Conservation (phyloP, 2,888 invertebrate genomes). For the Stictocephala bisonia region DNA sequence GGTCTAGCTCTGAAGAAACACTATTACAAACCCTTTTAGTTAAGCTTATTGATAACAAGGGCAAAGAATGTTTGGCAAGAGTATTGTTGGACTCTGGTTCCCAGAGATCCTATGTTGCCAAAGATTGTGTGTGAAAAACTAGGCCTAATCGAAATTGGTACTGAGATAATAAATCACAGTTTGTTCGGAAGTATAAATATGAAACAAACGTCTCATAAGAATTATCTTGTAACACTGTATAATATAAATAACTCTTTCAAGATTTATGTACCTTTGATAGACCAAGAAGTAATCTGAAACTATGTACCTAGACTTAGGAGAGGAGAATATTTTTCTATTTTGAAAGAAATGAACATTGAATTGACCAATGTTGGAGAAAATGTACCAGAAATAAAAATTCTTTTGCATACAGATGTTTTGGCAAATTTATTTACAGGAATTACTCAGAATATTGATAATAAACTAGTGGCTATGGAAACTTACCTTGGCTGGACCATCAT, state of each 20-base stretch:
- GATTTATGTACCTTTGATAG: not conserved
- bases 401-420: not conserved
- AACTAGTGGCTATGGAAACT: conserved; percentile 2
- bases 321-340: no score
- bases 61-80: not conserved
- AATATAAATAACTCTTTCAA: no score
- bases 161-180: conserved; percentile 5
- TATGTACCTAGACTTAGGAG: conserved; percentile 2
- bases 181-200: conserved; percentile 7
- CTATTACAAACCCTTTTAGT: conserved; percentile 1
- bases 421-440: not conserved
- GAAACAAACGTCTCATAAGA: not conserved
- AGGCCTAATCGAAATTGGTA: not conserved
- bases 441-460: not conserved
- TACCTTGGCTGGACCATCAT: conserved; percentile 14
- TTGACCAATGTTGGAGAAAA: not conserved
- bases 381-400: not conserved
- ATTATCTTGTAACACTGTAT: not conserved
- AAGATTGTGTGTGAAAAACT: not conserved
- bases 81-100: not conserved
- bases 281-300: conserved; percentile 2
- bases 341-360: not conserved
- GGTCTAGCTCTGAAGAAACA: no score
- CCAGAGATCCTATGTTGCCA: conserved; percentile 1
- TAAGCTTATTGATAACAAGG: not conserved